Evolutionary conservation across 2,113 vertebrate species (phyloP).

Genomic region (Misgurnus mizolepis): DNA sequence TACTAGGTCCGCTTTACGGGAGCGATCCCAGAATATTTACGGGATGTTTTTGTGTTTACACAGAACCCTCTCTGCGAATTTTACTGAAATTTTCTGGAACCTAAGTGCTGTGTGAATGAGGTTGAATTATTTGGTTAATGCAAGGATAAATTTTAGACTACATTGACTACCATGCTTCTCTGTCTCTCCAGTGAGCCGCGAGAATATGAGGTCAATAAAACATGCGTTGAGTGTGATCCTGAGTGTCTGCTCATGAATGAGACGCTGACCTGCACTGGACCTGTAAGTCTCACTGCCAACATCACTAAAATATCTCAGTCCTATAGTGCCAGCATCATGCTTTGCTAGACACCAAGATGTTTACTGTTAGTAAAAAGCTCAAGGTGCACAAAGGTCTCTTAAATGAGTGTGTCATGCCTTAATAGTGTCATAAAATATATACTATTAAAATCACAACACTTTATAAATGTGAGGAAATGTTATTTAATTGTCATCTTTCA

Average conservation of each 20-base stretch:
- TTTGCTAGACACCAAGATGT: not conserved
- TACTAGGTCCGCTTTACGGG: too few relatives aligned
- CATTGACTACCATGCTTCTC: conserved; percentile 39
- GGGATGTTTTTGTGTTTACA: too few relatives aligned
- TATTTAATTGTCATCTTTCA: conserved; percentile 42
- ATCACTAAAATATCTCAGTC: not conserved
- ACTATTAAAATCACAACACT: conserved; percentile 22
- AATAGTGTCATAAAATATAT: conserved; percentile 1
- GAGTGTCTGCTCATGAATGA: conserved; percentile 82
- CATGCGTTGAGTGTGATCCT: conserved; percentile 80
- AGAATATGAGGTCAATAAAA: conserved; percentile 74
- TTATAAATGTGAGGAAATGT: not conserved
- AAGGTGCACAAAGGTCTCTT: not conserved
- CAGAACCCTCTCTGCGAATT: too few relatives aligned
- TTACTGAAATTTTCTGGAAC: too few relatives aligned
- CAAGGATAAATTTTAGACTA: not conserved
- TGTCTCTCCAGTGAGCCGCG: conserved; percentile 74
- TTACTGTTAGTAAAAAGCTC: not conserved
- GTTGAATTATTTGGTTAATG: not conserved
- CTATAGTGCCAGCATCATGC: not conserved
- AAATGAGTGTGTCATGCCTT: conserved; percentile 1
- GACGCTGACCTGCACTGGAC: conserved; percentile 78
- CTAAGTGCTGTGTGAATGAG: too few relatives aligned
- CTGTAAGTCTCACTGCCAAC: conserved; percentile 72
- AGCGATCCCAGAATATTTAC: too few relatives aligned